A percentile compares a stretch with the other conserved stretches of the same genome.
phyloP scores from a whole-genome alignment of 23 tunicate species.

The Trididemnum miniatum region DNA sequence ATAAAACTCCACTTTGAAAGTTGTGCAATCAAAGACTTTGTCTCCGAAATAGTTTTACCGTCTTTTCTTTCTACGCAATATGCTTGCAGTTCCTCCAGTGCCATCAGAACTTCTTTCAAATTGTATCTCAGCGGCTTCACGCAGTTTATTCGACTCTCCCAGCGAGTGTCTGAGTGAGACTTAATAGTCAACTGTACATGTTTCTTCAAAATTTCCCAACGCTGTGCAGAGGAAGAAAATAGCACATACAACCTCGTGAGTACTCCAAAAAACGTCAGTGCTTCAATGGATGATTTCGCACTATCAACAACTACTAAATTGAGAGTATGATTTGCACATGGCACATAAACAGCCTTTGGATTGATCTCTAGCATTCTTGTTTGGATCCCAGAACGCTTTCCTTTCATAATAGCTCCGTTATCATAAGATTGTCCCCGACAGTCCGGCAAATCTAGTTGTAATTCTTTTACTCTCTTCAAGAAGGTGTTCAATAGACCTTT shows the following conservation, averaged over 20 bases:
- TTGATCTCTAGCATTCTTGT: neutral
- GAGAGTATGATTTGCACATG: neutral
- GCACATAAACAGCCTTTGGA: neutral
- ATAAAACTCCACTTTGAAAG: no score
- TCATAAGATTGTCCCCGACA: neutral
- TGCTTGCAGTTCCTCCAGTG: no score
- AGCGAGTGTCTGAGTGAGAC: neutral
- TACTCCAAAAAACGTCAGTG: neutral
- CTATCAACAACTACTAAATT: neutral
- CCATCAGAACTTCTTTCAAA: neutral
- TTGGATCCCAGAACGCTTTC: neutral
- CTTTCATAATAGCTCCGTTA: neutral
- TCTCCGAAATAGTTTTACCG: no score
- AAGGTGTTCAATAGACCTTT: neutral
- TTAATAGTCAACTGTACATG: neutral
- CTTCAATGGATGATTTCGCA: neutral
- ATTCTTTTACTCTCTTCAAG: neutral
- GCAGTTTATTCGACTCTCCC: constrained; percentile 14
- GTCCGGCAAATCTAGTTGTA: neutral
- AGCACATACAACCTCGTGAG: neutral
- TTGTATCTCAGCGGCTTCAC: neutral
- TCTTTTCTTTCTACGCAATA: no score
- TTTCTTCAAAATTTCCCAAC: constrained; percentile 5
- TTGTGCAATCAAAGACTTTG: no score
- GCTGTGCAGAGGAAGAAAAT: neutral